Evolutionary conservation across 2,797 vertebrate genomes (phyloP).

Genomic region (Meda fulgida): DNA sequence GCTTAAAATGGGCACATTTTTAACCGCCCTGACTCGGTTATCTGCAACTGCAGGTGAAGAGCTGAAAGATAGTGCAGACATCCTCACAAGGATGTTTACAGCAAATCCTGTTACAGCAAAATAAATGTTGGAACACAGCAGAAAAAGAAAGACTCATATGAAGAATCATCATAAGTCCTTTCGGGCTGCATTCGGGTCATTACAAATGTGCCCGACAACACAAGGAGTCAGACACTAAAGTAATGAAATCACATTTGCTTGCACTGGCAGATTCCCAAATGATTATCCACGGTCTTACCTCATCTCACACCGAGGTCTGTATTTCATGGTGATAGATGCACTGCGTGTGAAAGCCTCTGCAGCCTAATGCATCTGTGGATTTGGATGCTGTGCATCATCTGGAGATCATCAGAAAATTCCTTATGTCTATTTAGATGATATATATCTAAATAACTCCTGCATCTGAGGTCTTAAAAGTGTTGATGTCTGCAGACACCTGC

Average conservation of each 20-base stretch:
- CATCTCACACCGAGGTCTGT: slow-evolving; percentile 38
- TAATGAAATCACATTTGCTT: slow-evolving; percentile 57
- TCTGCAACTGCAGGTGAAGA: slow-evolving; percentile 43
- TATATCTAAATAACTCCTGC: slow-evolving; percentile 34
- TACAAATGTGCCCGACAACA: slow-evolving; percentile 47
- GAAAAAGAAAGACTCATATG: slow-evolving; percentile 30
- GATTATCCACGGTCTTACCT: slow-evolving; percentile 45
- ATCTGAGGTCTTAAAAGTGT: slow-evolving; percentile 20
- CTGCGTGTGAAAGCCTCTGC: slow-evolving; percentile 35
- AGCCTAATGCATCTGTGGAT: slow-evolving; percentile 46
- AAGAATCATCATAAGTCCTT: slow-evolving; percentile 36
- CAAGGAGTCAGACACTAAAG: slow-evolving; percentile 47
- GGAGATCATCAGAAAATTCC: slow-evolving; percentile 44
- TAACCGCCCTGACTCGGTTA: slow-evolving; percentile 23
- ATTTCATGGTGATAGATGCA: slow-evolving; percentile 36
- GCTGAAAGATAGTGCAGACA: slow-evolving; percentile 44
- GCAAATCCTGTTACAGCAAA: slow-evolving; percentile 52
- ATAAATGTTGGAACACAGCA: slow-evolving; percentile 43
- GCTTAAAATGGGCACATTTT: slow-evolving; percentile 42
- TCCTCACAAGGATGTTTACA: slow-evolving; percentile 50
- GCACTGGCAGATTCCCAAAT: slow-evolving; percentile 53
- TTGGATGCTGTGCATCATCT: slow-evolving; percentile 38
- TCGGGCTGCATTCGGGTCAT: slow-evolving; percentile 28
- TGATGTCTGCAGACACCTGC: slow-evolving; percentile 41
- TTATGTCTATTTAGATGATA: slow-evolving; percentile 24